Percentiles rank a stretch among this genome's conserved stretches.
Evolutionary conservation across 2,113 vertebrate genomes (phyloP).

Genomic region (Pontoporia blainvillei): DNA sequence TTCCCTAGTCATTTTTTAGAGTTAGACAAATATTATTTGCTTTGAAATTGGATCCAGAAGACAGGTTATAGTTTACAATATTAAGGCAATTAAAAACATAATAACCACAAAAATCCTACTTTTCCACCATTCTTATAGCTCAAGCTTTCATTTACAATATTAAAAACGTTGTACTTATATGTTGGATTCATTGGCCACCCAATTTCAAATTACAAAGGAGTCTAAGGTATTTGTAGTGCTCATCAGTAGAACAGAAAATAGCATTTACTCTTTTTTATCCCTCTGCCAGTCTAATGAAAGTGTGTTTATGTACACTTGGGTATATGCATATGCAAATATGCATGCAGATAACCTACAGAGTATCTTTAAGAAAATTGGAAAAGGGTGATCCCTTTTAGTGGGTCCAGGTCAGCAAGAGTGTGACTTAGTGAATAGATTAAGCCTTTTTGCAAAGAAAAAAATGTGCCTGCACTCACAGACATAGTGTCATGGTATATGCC

Average conservation of each 20-base stretch:
- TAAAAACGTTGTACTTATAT: background rate
- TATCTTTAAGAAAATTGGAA: background rate
- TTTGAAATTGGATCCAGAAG: background rate
- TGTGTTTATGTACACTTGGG: background rate
- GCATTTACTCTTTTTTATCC: background rate
- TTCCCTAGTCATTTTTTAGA: background rate
- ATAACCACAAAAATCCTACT: background rate
- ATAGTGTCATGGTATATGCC: background rate
- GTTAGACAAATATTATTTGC: background rate
- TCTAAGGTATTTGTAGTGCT: background rate
- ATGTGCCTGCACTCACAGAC: too few relatives aligned
- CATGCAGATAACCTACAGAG: background rate
- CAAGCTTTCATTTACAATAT: background rate
- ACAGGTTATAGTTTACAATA: background rate
- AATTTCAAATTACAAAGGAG: background rate
- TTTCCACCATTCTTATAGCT: background rate
- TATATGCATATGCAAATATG: background rate
- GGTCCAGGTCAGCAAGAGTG: background rate
- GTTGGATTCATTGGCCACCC: background rate
- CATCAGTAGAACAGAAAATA: background rate
- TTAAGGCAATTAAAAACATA: background rate
- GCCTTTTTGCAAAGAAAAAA: background rate
- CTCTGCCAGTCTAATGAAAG: background rate
- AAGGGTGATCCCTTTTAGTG: background rate
- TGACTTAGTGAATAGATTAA: background rate